Percentiles rank a stretch among this genome's conserved stretches.
phyloP scores from a whole-genome alignment of 2,113 vertebrate genomes.

The Alouatta palliata region DNA sequence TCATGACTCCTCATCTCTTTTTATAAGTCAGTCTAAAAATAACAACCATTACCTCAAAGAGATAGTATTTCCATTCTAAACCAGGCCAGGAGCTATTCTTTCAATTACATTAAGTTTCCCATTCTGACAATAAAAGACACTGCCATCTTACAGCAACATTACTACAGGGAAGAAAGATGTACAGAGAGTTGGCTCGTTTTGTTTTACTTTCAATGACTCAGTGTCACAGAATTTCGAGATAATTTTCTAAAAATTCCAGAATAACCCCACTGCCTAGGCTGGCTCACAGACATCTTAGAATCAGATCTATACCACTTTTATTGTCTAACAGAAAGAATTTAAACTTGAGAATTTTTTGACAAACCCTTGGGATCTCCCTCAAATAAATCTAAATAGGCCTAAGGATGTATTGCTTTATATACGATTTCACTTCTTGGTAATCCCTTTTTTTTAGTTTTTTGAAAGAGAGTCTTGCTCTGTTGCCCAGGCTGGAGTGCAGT shows the following conservation, averaged over 20 bases:
- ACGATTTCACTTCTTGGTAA: neutral
- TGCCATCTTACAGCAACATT: neutral
- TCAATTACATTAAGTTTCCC: neutral
- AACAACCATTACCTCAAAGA: neutral
- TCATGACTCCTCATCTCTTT: neutral
- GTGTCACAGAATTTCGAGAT: conserved; percentile 34
- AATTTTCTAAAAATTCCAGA: neutral
- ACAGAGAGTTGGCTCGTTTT: neutral
- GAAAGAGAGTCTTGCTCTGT: no score
- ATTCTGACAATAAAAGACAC: neutral
- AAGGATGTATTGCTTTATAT: fast-evolving
- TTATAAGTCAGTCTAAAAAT: conserved; percentile 33
- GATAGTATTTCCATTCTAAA: neutral
- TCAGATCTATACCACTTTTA: neutral
- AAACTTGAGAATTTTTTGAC: neutral
- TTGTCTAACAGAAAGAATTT: neutral
- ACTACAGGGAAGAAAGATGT: neutral
- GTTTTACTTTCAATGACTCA: neutral
- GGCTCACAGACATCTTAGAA: neutral
- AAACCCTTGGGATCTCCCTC: conserved; percentile 4
- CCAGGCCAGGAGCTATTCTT: neutral
- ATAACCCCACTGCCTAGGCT: neutral
- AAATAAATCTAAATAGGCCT: neutral
- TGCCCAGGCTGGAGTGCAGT: no score
- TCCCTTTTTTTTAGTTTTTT: neutral